Conservation (phyloP, 1,140 invertebrate genomes). For the Trissolcus basalis region DNA sequence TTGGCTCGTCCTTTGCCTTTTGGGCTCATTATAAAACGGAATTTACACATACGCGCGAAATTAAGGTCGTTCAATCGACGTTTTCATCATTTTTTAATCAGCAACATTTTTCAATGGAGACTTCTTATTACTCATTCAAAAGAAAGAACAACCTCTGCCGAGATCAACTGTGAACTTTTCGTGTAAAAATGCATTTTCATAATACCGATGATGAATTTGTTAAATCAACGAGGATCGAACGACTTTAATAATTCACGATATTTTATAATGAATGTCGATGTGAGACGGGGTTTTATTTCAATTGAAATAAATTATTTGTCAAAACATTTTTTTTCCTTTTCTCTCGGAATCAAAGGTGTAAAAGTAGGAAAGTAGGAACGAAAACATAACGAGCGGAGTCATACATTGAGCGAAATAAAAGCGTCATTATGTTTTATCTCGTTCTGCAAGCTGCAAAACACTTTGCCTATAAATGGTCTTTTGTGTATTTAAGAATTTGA, state of each 20-base stretch:
- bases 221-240: neutral
- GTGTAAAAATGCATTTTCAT: no score
- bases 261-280: slow-evolving; percentile 27
- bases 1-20: no score
- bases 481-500: slow-evolving; percentile 12
- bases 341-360: neutral
- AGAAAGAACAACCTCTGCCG: no score
- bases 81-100: neutral
- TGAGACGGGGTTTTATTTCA: slow-evolving; percentile 4
- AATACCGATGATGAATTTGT: neutral
- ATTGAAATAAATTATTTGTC: neutral
- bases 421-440: neutral
- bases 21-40: no score
- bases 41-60: neutral
- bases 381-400: neutral
- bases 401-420: no score
- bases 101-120: neutral
- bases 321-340: no score
- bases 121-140: no score
- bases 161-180: neutral
- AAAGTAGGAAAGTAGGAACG: slow-evolving; percentile 8
- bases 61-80: slow-evolving; percentile 23
- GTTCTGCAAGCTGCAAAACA: neutral
- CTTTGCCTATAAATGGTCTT: slow-evolving; percentile 15
- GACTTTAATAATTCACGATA: slow-evolving; percentile 7